phyloP scores from a whole-genome alignment of 2,888 invertebrate genomes.

The Chalcosyrphus nemorum region DNA sequence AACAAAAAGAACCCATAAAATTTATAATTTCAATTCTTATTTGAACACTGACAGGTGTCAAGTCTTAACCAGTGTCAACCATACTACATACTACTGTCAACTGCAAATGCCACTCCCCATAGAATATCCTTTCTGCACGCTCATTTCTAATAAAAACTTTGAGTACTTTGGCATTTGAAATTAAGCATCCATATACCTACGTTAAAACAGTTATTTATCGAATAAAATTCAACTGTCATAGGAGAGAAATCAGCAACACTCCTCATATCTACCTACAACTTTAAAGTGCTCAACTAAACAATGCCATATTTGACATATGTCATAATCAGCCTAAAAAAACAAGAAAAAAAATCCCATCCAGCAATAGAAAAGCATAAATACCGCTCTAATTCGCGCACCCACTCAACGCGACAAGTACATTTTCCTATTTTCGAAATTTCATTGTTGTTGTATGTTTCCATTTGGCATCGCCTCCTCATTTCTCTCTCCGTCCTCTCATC shows the following conservation, averaged over 20 bases:
- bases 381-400: slow-evolving; percentile 61
- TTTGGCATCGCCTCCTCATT: slow-evolving; percentile 29
- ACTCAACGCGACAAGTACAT: slow-evolving; percentile 68
- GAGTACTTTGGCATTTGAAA: no score
- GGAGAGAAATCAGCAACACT: not conserved
- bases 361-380: slow-evolving; percentile 40
- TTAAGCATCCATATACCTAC: no score
- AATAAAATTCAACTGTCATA: no score
- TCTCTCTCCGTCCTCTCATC: slow-evolving; percentile 53
- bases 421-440: slow-evolving; percentile 66
- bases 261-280: not conserved
- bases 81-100: no score
- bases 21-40: no score
- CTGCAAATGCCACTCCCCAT: no score
- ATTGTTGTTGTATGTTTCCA: slow-evolving; percentile 37
- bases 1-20: no score
- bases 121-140: no score
- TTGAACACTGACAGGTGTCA: no score
- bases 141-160: no score
- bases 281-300: not conserved
- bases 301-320: slow-evolving; percentile 32
- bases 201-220: no score
- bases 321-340: slow-evolving; percentile 34
- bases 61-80: no score
- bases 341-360: slow-evolving; percentile 31